Percentiles rank a stretch among this genome's conserved stretches.
Conservation (phyloP, 30 jellyfish, hydroid and myxozoan species). For the Aurelia coerulea region DNA sequence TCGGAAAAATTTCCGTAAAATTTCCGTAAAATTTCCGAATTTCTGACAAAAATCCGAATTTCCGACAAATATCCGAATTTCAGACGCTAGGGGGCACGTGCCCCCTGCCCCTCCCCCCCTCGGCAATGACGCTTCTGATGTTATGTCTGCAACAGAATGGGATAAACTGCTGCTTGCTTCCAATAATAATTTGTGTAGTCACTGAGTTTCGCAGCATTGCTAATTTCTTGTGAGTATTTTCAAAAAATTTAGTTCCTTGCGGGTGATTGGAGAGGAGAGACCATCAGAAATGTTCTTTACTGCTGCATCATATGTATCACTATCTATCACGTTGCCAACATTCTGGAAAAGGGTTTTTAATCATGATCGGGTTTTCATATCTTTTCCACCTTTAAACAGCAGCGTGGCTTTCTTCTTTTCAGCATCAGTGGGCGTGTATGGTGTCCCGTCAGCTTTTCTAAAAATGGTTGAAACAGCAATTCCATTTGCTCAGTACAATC, state of each 20-base stretch:
- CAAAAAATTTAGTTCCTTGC: background rate
- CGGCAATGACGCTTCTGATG: background rate
- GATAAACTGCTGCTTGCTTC: background rate
- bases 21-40: too few relatives aligned
- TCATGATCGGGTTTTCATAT: background rate
- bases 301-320: background rate
- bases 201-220: background rate
- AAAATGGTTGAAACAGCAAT: background rate
- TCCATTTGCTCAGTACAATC: background rate
- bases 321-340: background rate
- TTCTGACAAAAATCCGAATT: too few relatives aligned
- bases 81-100: too few relatives aligned
- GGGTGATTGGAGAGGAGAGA: background rate
- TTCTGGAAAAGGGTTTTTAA: too few relatives aligned
- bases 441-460: background rate
- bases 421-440: background rate
- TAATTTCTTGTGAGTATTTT: background rate
- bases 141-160: background rate
- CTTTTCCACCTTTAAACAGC: background rate
- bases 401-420: conserved; percentile 1
- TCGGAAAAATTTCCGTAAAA: too few relatives aligned
- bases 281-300: background rate
- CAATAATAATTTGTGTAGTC: background rate
- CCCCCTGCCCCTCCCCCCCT: too few relatives aligned
- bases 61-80: too few relatives aligned